Conservation (phyloP, 2,797 vertebrate species). For the Helicolenus hilgendorfi region DNA sequence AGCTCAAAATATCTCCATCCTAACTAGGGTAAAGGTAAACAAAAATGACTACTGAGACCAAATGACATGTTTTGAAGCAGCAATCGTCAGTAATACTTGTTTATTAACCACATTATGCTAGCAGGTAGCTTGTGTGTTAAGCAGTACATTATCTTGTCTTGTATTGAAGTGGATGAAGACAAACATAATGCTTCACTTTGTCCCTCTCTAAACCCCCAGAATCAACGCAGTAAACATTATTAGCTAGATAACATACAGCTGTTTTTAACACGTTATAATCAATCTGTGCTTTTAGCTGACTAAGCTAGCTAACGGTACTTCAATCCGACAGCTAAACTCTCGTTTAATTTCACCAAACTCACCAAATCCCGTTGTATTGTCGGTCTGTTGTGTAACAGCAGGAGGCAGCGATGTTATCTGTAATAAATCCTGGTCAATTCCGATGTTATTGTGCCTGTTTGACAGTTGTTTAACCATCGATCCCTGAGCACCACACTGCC, state of each 20-base stretch:
- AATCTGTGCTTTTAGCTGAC: not conserved
- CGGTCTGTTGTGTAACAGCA: not conserved
- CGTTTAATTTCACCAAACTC: conserved; percentile 31
- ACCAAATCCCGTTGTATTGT: conserved; percentile 37
- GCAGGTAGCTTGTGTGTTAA: conserved; percentile 1
- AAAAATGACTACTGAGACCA: rapidly evolving
- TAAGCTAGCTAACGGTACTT: not conserved
- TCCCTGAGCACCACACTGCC: not conserved
- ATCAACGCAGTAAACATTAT: not conserved
- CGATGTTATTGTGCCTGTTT: not conserved
- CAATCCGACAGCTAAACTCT: conserved; percentile 1
- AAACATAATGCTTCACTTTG: not conserved
- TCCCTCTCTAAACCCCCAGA: not conserved
- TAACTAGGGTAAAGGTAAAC: not conserved
- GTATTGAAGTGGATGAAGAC: not conserved
- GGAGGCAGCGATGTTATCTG: not conserved
- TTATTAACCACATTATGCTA: not conserved
- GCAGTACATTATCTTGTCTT: rapidly evolving
- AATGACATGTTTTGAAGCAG: not conserved
- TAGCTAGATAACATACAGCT: rapidly evolving
- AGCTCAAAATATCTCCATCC: not conserved
- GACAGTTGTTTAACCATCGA: not conserved
- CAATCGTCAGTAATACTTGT: not conserved
- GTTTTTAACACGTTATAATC: not conserved
- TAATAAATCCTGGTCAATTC: not conserved